A percentile compares a stretch with the other conserved stretches of the same genome.
Conservation (phyloP, 2,888 invertebrate species). For the Belgica antarctica region DNA sequence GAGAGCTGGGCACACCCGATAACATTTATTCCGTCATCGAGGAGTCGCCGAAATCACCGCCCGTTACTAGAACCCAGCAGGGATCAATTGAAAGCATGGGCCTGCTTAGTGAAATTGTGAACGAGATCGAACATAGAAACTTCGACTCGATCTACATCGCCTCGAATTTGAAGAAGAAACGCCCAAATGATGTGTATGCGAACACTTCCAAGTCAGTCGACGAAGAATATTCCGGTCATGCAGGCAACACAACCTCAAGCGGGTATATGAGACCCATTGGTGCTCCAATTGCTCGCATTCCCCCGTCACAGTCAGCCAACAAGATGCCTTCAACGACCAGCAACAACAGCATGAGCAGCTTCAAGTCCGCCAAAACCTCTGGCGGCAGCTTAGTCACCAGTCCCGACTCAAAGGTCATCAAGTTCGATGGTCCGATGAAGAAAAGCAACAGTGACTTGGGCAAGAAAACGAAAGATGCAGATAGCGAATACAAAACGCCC, state of each 20-base stretch:
- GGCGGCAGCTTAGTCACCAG: constrained; percentile 49
- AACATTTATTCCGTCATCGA: constrained; percentile 87
- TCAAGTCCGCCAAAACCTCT: constrained; percentile 47
- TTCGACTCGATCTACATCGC: constrained; percentile 85
- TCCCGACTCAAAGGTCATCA: constrained; percentile 45
- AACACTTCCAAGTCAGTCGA: constrained; percentile 62
- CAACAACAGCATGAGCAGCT: constrained; percentile 46
- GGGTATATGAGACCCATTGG: constrained; percentile 70
- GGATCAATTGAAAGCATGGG: constrained; percentile 71
- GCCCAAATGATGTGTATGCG: constrained; percentile 58
- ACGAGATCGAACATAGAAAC: constrained; percentile 81
- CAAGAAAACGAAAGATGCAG: constrained; percentile 20
- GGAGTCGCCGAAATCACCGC: constrained; percentile 64
- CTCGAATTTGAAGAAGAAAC: constrained; percentile 65
- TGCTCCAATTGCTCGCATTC: constrained; percentile 59
- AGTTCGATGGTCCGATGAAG: constrained; percentile 19
- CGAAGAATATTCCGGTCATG: constrained; percentile 63
- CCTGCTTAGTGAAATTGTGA: constrained; percentile 79
- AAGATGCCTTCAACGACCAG: constrained; percentile 44
- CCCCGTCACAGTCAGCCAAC: constrained; percentile 51
- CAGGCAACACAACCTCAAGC: constrained; percentile 66
- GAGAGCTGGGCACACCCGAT: constrained; percentile 62
- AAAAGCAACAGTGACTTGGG: constrained; percentile 21
- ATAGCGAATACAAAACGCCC: constrained; percentile 40
- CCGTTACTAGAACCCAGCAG: constrained; percentile 51